A percentile compares a stretch with the other conserved stretches of the same genome.
These are phyloP conservation scores for Cheirogaleus major DNA, from an alignment of 2,797 vertebrate species.

Conservation along the genomic window DNA sequence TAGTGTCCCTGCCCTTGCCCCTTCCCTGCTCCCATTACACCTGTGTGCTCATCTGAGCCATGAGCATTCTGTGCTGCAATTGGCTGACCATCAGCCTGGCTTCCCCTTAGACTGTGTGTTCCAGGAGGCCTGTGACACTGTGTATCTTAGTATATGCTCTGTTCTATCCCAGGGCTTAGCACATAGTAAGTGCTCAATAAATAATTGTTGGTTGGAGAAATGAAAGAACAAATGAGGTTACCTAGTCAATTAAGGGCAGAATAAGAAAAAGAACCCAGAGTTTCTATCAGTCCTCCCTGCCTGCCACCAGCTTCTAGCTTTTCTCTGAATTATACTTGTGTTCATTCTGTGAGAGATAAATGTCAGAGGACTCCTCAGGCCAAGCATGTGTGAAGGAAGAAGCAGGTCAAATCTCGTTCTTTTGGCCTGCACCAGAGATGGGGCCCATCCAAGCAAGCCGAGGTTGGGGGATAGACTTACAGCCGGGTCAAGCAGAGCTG, in stretches of 20 bases:
- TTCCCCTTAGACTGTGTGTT: not conserved
- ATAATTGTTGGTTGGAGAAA: not conserved
- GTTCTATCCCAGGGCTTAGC: not conserved
- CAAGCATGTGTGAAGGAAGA: not conserved
- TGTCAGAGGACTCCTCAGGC: not conserved
- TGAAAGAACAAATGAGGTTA: constrained; percentile 23
- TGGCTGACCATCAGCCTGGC: not conserved
- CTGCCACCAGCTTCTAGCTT: not conserved
- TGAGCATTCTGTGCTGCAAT: not conserved
- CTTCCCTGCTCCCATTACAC: not conserved
- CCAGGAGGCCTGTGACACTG: not conserved
- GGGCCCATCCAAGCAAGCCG: not conserved
- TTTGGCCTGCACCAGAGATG: not conserved
- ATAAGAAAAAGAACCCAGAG: not conserved
- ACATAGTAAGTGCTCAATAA: not conserved
- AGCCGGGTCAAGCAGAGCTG: constrained; percentile 62
- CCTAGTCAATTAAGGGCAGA: not conserved
- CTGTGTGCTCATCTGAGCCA: not conserved
- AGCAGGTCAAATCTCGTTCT: not conserved
- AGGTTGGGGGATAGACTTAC: constrained; percentile 29
- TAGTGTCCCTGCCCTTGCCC: not conserved
- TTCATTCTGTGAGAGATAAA: not conserved
- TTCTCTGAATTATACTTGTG: not conserved
- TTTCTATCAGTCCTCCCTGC: not conserved
- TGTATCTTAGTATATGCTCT: not conserved